A percentile compares a stretch with the other conserved stretches of the same genome.
phyloP scores from a whole-genome alignment of 2,888 invertebrate species.

The Quadriops clusia region DNA sequence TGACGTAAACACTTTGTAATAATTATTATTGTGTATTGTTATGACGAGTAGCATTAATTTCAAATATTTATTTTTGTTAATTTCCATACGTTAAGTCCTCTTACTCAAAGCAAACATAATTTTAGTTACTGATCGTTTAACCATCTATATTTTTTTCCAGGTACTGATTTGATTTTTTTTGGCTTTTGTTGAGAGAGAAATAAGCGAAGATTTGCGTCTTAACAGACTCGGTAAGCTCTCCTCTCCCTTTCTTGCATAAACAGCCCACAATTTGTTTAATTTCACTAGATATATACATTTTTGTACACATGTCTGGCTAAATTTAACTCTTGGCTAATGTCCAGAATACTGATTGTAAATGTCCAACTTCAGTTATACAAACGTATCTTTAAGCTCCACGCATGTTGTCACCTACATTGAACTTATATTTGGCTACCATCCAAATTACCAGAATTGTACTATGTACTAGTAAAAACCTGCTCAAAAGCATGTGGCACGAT shows the following conservation, averaged over 20 bases:
- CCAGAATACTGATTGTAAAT: constrained; percentile 17
- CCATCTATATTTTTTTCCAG: too few relatives aligned
- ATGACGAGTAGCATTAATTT: too few relatives aligned
- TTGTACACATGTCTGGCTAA: constrained; percentile 27
- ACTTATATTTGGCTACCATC: constrained; percentile 12
- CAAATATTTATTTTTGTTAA: too few relatives aligned
- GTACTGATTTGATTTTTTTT: constrained; percentile 14
- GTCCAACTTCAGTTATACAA: constrained; percentile 13
- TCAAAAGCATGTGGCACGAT: neutral
- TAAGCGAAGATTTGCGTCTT: constrained; percentile 24
- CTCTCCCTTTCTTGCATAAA: constrained; percentile 1
- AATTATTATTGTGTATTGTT: too few relatives aligned
- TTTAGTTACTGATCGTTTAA: too few relatives aligned
- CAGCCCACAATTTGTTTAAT: constrained; percentile 7
- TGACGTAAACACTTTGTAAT: constrained; percentile 28
- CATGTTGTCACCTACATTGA: constrained; percentile 14
- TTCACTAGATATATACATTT: constrained; percentile 13
- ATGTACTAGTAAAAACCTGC: constrained; percentile 1
- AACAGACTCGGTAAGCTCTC: constrained; percentile 26
- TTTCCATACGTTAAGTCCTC: too few relatives aligned
- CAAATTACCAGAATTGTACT: constrained; percentile 6
- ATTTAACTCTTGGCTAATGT: constrained; percentile 28
- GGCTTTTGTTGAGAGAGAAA: constrained; percentile 18
- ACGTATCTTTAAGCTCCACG: constrained; percentile 7
- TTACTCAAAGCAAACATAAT: too few relatives aligned